Conservation (phyloP, 2,797 vertebrate genomes). For the Sebastiscus albofasciatus region DNA sequence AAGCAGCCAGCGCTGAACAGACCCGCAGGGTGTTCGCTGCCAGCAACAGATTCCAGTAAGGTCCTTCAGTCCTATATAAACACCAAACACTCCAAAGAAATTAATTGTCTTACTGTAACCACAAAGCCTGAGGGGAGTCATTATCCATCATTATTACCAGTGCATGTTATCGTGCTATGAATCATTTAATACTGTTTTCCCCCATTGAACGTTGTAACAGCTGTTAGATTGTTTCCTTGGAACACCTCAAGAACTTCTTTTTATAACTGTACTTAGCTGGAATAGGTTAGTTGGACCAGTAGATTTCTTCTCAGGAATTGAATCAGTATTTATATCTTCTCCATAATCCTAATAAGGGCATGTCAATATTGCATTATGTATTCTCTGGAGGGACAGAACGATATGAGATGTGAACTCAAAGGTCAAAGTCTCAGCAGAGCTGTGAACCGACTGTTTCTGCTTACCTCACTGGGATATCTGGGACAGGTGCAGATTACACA, state of each 20-base stretch:
- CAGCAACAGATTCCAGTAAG: slow-evolving; percentile 37
- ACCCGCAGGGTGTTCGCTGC: slow-evolving; percentile 22
- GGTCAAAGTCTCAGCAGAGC: slow-evolving; percentile 19
- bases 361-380: neutral
- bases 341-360: neutral
- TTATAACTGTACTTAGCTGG: neutral
- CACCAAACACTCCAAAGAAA: neutral
- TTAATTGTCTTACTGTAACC: neutral
- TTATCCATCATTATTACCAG: neutral
- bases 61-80: slow-evolving; percentile 12
- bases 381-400: neutral
- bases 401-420: neutral
- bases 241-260: neutral
- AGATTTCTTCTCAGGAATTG: neutral
- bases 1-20: neutral
- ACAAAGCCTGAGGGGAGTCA: neutral
- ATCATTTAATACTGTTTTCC: slow-evolving; percentile 3
- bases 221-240: slow-evolving; percentile 1
- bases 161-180: neutral
- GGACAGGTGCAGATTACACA: slow-evolving; percentile 10
- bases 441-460: neutral
- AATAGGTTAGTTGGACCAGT: neutral
- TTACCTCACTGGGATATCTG: slow-evolving; percentile 6
- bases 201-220: neutral
- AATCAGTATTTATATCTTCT: neutral